Conservation (phyloP, 2,888 invertebrate species). For the Phorcus lineatus region DNA sequence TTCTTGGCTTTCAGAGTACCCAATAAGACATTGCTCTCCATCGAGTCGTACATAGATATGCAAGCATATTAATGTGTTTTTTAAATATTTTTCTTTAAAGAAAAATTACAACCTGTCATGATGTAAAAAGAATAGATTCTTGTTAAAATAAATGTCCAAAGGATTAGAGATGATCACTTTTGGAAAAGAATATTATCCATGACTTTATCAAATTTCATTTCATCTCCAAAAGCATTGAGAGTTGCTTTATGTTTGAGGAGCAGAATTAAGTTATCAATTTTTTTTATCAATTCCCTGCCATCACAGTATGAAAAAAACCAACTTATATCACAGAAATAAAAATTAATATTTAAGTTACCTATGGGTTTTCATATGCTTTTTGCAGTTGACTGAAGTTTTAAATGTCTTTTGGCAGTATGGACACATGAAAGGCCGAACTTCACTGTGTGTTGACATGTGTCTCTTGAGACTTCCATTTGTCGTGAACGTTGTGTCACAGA, state of each 20-base stretch:
- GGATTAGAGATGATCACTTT: too few species aligned
- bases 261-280: neutral
- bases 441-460: slow-evolving; percentile 84
- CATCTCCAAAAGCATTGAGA: slow-evolving; percentile 65
- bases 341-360: slow-evolving; percentile 52
- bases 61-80: too few species aligned
- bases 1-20: too few species aligned
- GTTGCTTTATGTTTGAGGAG: slow-evolving; percentile 77
- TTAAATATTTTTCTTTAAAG: too few species aligned
- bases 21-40: too few species aligned
- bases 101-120: too few species aligned
- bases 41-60: too few species aligned
- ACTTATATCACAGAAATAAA: neutral
- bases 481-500: slow-evolving; percentile 81
- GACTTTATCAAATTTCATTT: too few species aligned
- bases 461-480: slow-evolving; percentile 84
- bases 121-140: too few species aligned
- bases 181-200: too few species aligned
- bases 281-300: neutral
- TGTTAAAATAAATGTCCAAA: too few species aligned
- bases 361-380: slow-evolving; percentile 82
- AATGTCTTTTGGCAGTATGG: slow-evolving; percentile 81
- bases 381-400: slow-evolving; percentile 80
- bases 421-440: slow-evolving; percentile 77
- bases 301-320: neutral